Conservation (phyloP, 1,140 invertebrate species). For the Caenorhabditis latens region DNA sequence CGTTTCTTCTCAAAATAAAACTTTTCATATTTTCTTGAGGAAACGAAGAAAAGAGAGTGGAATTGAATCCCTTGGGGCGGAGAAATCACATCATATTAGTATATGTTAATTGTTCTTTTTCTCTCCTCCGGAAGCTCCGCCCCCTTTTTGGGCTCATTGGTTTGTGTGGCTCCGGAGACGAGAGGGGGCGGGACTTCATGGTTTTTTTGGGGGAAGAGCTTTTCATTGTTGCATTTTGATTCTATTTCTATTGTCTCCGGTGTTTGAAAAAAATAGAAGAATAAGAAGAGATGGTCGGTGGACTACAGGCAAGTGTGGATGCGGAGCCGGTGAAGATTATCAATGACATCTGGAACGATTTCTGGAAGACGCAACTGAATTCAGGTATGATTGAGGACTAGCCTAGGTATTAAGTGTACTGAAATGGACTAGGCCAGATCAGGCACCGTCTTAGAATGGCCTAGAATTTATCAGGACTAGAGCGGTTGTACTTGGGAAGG, state of each 20-base stretch:
- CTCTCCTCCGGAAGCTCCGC: not conserved
- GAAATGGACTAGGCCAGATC: too few relatives aligned
- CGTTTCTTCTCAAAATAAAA: constrained; percentile 5
- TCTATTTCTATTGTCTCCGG: too few relatives aligned
- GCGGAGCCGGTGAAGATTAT: not conserved
- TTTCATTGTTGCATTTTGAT: too few relatives aligned
- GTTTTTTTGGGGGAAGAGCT: not conserved
- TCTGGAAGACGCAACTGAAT: constrained; percentile 36
- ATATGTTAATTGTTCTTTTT: constrained; percentile 52
- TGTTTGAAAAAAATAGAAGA: too few relatives aligned
- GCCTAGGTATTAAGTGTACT: too few relatives aligned
- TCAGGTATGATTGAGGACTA: not conserved
- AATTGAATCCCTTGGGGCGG: constrained; percentile 4
- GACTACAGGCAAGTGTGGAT: not conserved
- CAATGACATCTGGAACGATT: constrained; percentile 30
- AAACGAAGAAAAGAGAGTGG: too few relatives aligned
- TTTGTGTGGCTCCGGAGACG: not conserved
- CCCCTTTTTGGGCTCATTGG: constrained; percentile 3
- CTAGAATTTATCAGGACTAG: too few relatives aligned
- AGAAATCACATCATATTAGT: constrained; percentile 55
- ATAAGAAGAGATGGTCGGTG: not conserved
- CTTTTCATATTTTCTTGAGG: constrained; percentile 10
- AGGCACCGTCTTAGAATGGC: too few relatives aligned
- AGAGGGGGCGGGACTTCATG: not conserved
- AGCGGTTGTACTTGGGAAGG: too few relatives aligned